These are phyloP conservation scores for Ceuthmochares aereus DNA, from an alignment of 2,113 vertebrate species.

Conservation along the genomic window DNA sequence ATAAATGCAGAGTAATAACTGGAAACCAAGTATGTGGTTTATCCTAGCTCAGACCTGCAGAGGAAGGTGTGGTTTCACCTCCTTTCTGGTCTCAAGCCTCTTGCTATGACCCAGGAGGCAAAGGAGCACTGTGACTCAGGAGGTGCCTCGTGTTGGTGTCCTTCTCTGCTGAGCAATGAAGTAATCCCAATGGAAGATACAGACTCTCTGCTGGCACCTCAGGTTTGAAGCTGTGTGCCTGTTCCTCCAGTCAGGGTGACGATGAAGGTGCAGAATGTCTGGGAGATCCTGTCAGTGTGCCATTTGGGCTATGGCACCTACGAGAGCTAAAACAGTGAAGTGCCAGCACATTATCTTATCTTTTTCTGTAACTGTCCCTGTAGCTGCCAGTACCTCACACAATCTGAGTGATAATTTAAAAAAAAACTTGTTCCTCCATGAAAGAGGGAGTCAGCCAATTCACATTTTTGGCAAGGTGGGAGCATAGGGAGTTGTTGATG, in stretches of 20 bases:
- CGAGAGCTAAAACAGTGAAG: neutral
- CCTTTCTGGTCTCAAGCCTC: neutral
- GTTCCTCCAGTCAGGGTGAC: neutral
- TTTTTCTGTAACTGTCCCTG: neutral
- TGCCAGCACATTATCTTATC: fast-evolving
- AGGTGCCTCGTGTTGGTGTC: neutral
- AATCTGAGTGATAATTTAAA: neutral
- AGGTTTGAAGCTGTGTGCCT: fast-evolving
- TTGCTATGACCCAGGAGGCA: neutral
- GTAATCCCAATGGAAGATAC: neutral
- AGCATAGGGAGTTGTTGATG: neutral
- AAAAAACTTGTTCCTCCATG: neutral
- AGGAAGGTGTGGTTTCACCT: neutral
- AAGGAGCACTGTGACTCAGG: neutral
- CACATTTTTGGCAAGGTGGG: neutral
- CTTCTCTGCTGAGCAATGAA: neutral
- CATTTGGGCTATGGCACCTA: neutral
- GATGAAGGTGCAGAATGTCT: neutral
- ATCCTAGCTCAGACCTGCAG: neutral
- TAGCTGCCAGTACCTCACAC: neutral
- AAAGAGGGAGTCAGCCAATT: neutral
- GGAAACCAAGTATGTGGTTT: neutral
- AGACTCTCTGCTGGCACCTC: neutral
- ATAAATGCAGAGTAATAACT: neutral
- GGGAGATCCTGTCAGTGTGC: neutral